Base-by-base conservation (phyloP, 1,140 invertebrate genomes). In the Macrocentrus cingulum region DNA sequence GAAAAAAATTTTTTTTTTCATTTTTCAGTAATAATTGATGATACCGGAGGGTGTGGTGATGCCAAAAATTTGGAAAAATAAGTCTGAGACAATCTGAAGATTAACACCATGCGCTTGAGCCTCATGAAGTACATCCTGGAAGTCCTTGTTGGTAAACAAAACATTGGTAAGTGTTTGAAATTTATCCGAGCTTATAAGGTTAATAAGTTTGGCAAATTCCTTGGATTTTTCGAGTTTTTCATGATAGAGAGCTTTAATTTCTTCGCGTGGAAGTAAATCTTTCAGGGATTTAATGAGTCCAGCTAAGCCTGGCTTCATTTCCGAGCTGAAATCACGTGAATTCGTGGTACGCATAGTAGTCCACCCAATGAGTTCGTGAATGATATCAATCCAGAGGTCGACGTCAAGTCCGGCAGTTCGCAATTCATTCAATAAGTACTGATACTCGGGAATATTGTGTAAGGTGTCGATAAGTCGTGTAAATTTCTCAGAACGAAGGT, bases 181-280 rank as follows among this genome's bases (percentile, higher is more conserved):
- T 23, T 61, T 53, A 2, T 55, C 46, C 16, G 52, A 49, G 16
- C 32, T 56, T 22, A 63, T 42, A 13, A 45, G 11, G 4, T 34
- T 18, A 9, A 63, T 25, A 16, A 63, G 45, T 6, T 36, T 20
- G 15, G 19, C 36, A 25, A 63, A 63, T 15, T 48, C 61, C 18
- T 59, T 41, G 19, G 51, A 55, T 22, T 34, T 39, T 23, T 51
- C 41, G 5, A 63, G 9, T 51, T 63, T 63, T 16, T 60, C 46
- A 46, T 63, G 32, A 20, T 60, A 63, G n/a, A 63, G 52, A 2
- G 36, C 36, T 16, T 56, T 52, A 25, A 63, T 63, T 41, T 63
- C 34, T 9, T 50, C 34, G 7, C 51, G 32, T 5, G 61, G 61
- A n/a, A 63, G 44, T 7, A 60, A 15, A 15, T 37, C 48, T 19